These are phyloP conservation scores for Entomobrya multifasciata DNA, from an alignment of 2,888 invertebrate genomes.

Conservation along the genomic window DNA sequence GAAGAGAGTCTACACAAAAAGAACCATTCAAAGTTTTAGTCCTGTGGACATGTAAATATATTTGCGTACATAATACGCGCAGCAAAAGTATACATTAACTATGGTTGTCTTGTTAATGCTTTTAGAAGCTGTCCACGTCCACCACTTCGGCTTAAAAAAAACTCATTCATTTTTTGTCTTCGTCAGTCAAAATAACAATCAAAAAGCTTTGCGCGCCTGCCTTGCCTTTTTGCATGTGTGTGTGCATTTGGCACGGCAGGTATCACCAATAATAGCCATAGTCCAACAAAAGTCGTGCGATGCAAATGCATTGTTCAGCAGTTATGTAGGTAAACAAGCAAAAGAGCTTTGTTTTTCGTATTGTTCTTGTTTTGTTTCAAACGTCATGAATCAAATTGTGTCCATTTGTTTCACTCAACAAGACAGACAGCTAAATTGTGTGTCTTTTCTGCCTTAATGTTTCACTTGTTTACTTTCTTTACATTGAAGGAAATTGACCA, in stretches of 20 bases:
- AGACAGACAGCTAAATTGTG: slow-evolving; percentile 63
- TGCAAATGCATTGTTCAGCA: slow-evolving; percentile 53
- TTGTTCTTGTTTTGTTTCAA: slow-evolving; percentile 63
- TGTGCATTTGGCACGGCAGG: slow-evolving; percentile 1
- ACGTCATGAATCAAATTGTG: slow-evolving; percentile 64
- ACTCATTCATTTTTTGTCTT: slow-evolving; percentile 26
- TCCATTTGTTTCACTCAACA: slow-evolving; percentile 64
- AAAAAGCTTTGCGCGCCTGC: background rate
- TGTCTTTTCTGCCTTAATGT: background rate
- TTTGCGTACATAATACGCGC: slow-evolving; percentile 16
- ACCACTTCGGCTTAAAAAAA: too few relatives aligned
- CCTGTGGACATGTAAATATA: slow-evolving; percentile 35
- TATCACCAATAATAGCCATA: slow-evolving; percentile 6
- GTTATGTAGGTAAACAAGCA: slow-evolving; percentile 47
- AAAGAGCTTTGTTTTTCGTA: slow-evolving; percentile 41
- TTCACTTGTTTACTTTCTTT: slow-evolving; percentile 49
- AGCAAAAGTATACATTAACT: slow-evolving; percentile 29
- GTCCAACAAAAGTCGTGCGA: slow-evolving; percentile 37
- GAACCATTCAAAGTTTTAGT: background rate
- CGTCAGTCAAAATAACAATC: slow-evolving; percentile 37
- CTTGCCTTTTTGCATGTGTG: background rate
- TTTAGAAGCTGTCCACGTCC: slow-evolving; percentile 67
- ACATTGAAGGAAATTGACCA: slow-evolving; percentile 51
- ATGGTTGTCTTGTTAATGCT: slow-evolving; percentile 32
- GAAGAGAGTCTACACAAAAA: slow-evolving; percentile 58